Evolutionary conservation across 2,113 vertebrate species (phyloP), one percentile per base, ranked within the genome.

Genomic region (Microcebus tavaratra): DNA sequence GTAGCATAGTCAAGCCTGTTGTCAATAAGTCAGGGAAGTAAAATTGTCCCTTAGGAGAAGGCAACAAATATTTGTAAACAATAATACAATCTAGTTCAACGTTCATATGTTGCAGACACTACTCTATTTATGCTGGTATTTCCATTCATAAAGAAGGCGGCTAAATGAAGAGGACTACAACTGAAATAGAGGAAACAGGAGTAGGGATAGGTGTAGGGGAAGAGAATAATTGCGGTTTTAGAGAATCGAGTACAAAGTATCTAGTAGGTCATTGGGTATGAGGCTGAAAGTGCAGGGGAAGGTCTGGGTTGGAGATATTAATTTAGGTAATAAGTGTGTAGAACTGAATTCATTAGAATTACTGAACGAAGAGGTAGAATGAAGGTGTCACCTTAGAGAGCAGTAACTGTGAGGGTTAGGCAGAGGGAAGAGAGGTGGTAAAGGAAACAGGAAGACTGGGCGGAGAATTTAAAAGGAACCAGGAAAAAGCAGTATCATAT

Each of bases 141-240:
- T 92, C 73, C 12, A 34, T 50, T 89, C 17, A 12, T 67, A 70
- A 72, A 81, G 50, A 45, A 84, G 34, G 63, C 29, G 27, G 14
- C 75, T 83, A 79, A 55, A 70, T 70, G 34, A 73, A 91, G 65
- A 88, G 11, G 25, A 13, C 7, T 67, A n/a, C 8, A 79, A 81
- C 23, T 5, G 55, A 92, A 53, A 59, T 39, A 34, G 18, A 88
- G 59, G 25, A 96, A 29, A 29, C 20, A 63, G 31, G 34, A 65
- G 14, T 79, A 53, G 48, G 21, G 45, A 84, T 80, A 67, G 25
- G 50, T 80, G 88, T 84, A 83, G 25, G 53, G 50, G 50, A 88
- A 93, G 80, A 72, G 59, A 53, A 50, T 59, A 59, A 65, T 88
- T 79, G 86, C 39, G 14, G 23, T 82, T 97, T 90, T 73, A 78